A percentile compares a stretch with the other conserved stretches of the same genome.
Conservation (phyloP, 2,888 invertebrate genomes). For the Sarcophaga rosellei region DNA sequence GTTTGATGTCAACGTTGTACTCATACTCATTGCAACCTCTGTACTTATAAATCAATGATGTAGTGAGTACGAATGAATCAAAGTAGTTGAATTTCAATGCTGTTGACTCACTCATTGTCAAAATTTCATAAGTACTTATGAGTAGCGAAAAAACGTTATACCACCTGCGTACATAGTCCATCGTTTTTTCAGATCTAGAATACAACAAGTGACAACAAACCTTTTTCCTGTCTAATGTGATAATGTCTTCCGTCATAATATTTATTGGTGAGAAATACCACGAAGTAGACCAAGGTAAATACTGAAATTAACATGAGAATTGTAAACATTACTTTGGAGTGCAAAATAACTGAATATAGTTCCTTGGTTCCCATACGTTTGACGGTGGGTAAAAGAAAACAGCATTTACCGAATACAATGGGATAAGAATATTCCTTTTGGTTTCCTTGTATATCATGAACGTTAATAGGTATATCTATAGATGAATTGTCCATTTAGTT, state of each 20-base stretch:
- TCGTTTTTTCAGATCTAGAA: too few species aligned
- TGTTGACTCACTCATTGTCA: too few species aligned
- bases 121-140: too few species aligned
- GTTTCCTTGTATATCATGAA: constrained; percentile 18
- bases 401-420: constrained; percentile 55
- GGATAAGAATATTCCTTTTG: constrained; percentile 60
- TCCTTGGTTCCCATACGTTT: constrained; percentile 5
- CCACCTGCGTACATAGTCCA: too few species aligned
- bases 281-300: constrained; percentile 33
- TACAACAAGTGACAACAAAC: too few species aligned
- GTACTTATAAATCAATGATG: too few species aligned
- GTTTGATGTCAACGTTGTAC: too few species aligned
- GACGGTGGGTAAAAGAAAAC: constrained; percentile 61
- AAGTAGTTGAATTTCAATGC: too few species aligned
- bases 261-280: neutral
- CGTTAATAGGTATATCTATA: constrained; percentile 52
- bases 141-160: too few species aligned
- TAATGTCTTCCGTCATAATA: neutral
- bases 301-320: constrained; percentile 1
- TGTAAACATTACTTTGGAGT: constrained; percentile 23
- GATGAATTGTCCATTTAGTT: constrained; percentile 43
- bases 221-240: too few species aligned
- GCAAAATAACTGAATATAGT: constrained; percentile 31
- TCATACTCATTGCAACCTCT: too few species aligned
- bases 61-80: too few species aligned